Evolutionary conservation across 2,797 vertebrate genomes (phyloP).

Genomic region (Thunnus albacares): DNA sequence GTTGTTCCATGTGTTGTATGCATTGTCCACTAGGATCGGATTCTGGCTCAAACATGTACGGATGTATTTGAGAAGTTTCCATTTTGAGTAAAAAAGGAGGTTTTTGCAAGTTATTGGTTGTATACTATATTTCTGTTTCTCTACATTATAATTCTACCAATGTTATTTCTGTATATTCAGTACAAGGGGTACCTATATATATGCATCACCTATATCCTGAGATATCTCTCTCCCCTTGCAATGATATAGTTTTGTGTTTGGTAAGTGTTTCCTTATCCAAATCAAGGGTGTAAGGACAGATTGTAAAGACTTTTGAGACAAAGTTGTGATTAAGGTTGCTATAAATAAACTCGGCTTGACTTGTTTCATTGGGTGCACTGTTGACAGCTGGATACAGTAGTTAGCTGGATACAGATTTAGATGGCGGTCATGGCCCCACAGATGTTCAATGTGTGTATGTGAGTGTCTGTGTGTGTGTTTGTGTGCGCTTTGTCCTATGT

Average conservation of each 20-base stretch:
- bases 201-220: neutral
- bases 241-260: neutral
- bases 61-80: no score
- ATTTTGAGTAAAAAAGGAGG: no score
- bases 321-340: constrained; percentile 29
- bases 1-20: no score
- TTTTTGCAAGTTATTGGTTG: no score
- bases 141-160: no score
- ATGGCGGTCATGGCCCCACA: constrained; percentile 47
- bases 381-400: constrained; percentile 50
- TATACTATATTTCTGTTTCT: neutral
- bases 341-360: constrained; percentile 48
- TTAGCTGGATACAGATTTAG: constrained; percentile 36
- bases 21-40: no score
- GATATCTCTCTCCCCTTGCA: neutral
- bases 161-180: neutral
- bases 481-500: constrained; percentile 24
- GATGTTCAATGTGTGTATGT: constrained; percentile 45
- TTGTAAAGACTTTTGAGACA: constrained; percentile 11
- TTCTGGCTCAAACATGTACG: no score
- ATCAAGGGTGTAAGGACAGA: neutral
- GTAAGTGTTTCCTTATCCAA: neutral
- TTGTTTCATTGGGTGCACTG: constrained; percentile 42
- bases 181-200: neutral
- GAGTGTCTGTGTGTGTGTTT: neutral